Conservation (phyloP, 2,888 invertebrate genomes). For the Cryptophagus acutangulus region DNA sequence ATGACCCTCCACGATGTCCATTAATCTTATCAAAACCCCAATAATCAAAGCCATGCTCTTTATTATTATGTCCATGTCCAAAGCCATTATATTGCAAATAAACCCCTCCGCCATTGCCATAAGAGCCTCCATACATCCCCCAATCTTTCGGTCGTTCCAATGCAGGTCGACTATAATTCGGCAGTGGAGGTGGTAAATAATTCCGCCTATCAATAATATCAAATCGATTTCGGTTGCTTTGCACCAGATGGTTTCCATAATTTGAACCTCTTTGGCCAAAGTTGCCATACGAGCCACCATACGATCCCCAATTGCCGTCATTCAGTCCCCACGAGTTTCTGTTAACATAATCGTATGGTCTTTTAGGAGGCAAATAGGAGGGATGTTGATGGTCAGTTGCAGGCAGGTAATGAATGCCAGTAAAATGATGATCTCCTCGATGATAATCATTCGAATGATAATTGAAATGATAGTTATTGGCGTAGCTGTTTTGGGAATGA, state of each 20-base stretch:
- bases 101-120: conserved; percentile 34
- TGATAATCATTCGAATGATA: conserved; percentile 29
- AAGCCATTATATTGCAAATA: conserved; percentile 27
- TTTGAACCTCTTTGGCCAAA: conserved; percentile 19
- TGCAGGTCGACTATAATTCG: no score
- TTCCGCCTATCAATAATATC: conserved; percentile 26
- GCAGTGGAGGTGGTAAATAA: conserved; percentile 37
- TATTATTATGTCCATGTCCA: conserved; percentile 23
- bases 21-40: conserved; percentile 37
- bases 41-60: conserved; percentile 34
- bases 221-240: conserved; percentile 17
- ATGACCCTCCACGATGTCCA: conserved; percentile 11
- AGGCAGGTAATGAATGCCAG: conserved; percentile 24
- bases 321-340: conserved; percentile 36
- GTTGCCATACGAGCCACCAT: conserved; percentile 58
- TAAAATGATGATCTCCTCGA: conserved; percentile 17
- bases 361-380: no score
- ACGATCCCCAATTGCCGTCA: conserved; percentile 54
- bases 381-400: conserved; percentile 10
- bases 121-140: conserved; percentile 43
- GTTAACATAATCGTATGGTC: conserved; percentile 25
- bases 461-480: conserved; percentile 30
- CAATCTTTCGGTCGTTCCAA: conserved; percentile 34
- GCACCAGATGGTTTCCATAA: conserved; percentile 15
- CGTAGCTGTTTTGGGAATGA: conserved; percentile 28